Evolutionary conservation across 2,797 vertebrate species (phyloP).

Genomic region (Orestias chungarensis): DNA sequence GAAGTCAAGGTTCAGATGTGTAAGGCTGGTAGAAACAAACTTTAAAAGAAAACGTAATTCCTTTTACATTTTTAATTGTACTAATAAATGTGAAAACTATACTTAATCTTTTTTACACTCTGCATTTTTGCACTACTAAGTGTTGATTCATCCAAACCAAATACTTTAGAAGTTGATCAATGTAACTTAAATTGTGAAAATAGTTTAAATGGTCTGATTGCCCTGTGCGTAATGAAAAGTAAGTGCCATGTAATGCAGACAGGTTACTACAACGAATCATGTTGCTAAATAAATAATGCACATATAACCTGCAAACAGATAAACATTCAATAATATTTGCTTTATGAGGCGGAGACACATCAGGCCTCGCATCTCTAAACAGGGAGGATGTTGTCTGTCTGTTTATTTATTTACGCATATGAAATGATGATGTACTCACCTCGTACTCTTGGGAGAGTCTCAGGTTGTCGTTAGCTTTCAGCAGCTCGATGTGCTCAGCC

Average conservation of each 20-base stretch:
- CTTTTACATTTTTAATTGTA: not conserved
- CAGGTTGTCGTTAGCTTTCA: slow-evolving; percentile 99
- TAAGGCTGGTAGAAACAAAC: not conserved
- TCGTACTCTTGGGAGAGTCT: slow-evolving; percentile 99
- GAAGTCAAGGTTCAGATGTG: not conserved
- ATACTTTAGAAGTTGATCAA: not conserved
- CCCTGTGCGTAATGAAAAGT: slow-evolving; percentile 41
- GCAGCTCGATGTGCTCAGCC: slow-evolving; percentile 94
- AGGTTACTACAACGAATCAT: slow-evolving; percentile 53
- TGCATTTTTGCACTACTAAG: not conserved
- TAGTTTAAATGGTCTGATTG: not conserved
- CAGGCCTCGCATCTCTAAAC: slow-evolving; percentile 38
- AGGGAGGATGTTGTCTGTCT: slow-evolving; percentile 28
- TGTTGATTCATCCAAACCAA: not conserved
- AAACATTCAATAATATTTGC: slow-evolving; percentile 55
- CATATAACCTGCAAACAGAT: slow-evolving; percentile 32
- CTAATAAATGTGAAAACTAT: not conserved
- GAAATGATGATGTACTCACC: slow-evolving; percentile 77
- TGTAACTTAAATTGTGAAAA: not conserved
- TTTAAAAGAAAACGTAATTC: not conserved
- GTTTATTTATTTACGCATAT: slow-evolving; percentile 40
- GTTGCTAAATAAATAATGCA: slow-evolving; percentile 69
- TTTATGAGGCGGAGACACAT: slow-evolving; percentile 55
- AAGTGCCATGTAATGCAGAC: slow-evolving; percentile 41
- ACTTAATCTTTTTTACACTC: not conserved